Base-by-base conservation (phyloP, 2,113 vertebrate genomes). In the Prolemur simus region DNA sequence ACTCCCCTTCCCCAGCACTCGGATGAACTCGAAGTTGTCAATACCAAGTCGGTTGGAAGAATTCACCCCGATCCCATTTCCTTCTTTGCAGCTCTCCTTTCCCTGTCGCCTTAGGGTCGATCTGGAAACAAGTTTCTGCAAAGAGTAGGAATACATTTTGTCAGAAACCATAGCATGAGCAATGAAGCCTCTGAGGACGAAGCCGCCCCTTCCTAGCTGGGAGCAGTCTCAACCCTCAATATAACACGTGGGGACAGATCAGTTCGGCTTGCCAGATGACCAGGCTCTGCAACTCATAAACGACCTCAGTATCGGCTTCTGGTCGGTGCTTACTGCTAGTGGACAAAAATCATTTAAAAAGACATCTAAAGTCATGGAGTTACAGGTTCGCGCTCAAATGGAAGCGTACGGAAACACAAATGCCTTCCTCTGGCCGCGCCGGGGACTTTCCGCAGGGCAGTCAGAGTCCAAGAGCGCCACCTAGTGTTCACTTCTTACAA, bases 1-100 rank as follows among this genome's bases (percentile, higher is more conserved):
- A 97, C 99, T 99, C 94, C 99, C 99, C 92, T 99, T 99, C 42
- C 99, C 99, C 56, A 99, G 94, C 1, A 99, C 99, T 90, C 99
- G 99, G 88, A 99, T 98, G 96, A 99, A 99, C 0, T 99, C 99
- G 91, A 99, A 99, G 98, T 99, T 98, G 47, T 99, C 97, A 56
- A 99, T 99, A 64, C 99, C 99, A 11, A 99, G 97, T 89, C 98
- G 98, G 96, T 74, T 98, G 4, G 97, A 98, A 64, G 98, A 99
- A 91, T 8, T 97, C 76, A 95, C 45, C 12, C 82, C 96, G 17
- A 94, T 5, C 0, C 89, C 97, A 42, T 98, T 95, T 91, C 97
- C 90, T 56, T 98, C 98, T 96, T 95, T 97, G 58, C 52, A 2
- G 77, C 82, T 94, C 82, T 98, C 98, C 81, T 97, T 98, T 27